These are phyloP conservation scores for Euspilapteryx auroguttella DNA, from an alignment of 2,888 invertebrate genomes.

Conservation along the genomic window DNA sequence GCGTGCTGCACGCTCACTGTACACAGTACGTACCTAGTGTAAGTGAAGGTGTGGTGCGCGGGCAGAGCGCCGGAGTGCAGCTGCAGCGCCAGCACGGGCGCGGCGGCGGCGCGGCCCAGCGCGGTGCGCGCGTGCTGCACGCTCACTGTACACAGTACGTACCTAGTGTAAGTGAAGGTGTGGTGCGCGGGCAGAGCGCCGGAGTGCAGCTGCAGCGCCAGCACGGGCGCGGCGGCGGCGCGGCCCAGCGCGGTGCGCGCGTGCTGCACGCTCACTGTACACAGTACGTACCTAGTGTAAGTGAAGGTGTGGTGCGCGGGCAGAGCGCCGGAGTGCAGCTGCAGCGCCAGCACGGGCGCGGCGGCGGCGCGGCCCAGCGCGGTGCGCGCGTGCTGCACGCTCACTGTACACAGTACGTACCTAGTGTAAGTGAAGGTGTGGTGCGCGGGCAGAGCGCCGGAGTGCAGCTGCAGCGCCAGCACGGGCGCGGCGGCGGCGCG, in stretches of 20 bases:
- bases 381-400: background rate
- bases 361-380: background rate
- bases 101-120: background rate
- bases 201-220: slow-evolving; percentile 80
- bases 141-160: background rate
- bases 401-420: slow-evolving; percentile 16
- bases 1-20: background rate
- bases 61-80: background rate
- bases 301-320: background rate
- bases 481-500: slow-evolving; percentile 83
- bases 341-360: background rate
- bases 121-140: background rate
- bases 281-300: slow-evolving; percentile 1
- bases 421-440: slow-evolving; percentile 74
- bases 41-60: background rate
- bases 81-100: background rate
- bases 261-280: background rate
- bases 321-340: background rate
- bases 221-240: slow-evolving; percentile 74
- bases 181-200: slow-evolving; percentile 74
- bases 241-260: slow-evolving; percentile 11
- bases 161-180: slow-evolving; percentile 64
- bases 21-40: background rate
- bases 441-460: slow-evolving; percentile 78
- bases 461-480: slow-evolving; percentile 85